phyloP scores from a whole-genome alignment of 1,140 invertebrate species.

The Ceratosolen solmsi region DNA sequence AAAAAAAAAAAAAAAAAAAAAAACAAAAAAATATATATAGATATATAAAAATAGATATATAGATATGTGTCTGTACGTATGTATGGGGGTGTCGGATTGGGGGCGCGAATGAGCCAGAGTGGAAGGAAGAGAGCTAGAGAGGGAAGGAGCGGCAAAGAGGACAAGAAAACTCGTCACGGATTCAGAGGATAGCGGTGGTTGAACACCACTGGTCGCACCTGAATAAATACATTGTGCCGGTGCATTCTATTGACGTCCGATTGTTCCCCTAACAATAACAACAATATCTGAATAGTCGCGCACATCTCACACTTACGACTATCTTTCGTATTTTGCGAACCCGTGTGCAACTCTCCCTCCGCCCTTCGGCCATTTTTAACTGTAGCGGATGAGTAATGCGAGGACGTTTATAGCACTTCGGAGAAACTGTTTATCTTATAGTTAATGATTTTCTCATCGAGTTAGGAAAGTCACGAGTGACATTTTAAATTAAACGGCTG shows the following conservation, averaged over 20 bases:
- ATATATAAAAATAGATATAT: no score
- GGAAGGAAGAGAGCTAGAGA: neutral
- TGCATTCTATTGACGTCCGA: constrained; percentile 73
- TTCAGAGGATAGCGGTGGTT: constrained; percentile 39
- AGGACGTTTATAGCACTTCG: no score
- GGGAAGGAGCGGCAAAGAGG: neutral
- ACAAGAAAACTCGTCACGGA: neutral
- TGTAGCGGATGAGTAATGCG: no score
- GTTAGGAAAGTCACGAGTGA: no score
- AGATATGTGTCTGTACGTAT: no score
- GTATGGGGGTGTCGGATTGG: no score
- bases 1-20: neutral
- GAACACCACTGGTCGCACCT: constrained; percentile 72
- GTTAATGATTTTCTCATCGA: no score
- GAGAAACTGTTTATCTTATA: no score
- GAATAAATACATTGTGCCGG: constrained; percentile 73
- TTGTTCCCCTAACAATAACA: constrained; percentile 74
- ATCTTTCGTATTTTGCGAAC: constrained; percentile 45
- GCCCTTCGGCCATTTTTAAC: neutral
- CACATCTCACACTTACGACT: constrained; percentile 66
- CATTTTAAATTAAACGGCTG: no score
- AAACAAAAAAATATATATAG: no score
- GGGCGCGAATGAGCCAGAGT: neutral
- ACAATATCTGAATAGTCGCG: constrained; percentile 73
- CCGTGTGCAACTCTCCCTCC: no score